Conservation (phyloP, 2,888 invertebrate species). For the Camptogramma bilineatum region DNA sequence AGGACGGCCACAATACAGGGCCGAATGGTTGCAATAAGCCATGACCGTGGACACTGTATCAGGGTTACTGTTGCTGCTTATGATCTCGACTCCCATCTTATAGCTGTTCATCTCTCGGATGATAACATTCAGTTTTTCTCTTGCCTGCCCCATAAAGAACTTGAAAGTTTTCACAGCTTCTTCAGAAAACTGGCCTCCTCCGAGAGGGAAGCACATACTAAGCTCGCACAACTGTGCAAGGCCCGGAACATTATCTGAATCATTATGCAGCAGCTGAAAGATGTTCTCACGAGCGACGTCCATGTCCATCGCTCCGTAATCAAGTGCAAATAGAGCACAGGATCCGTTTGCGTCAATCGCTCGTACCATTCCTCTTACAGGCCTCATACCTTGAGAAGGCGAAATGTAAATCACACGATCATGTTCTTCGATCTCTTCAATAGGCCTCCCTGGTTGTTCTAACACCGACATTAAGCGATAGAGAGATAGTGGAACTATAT, state of each 20-base stretch:
- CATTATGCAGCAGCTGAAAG: not conserved
- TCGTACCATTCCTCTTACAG: constrained; percentile 15
- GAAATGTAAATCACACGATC: constrained; percentile 12
- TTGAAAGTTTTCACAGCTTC: constrained; percentile 8
- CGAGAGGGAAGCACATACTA: constrained; percentile 16
- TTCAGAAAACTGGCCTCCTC: not conserved
- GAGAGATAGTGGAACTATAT: constrained; percentile 15
- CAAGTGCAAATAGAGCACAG: constrained; percentile 15
- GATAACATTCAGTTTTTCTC: constrained; percentile 10
- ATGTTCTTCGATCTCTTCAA: not conserved
- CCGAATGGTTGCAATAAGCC: not conserved
- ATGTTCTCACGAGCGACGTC: not conserved
- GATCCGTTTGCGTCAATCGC: not conserved
- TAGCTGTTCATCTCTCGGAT: constrained; percentile 5
- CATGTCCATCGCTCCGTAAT: constrained; percentile 21
- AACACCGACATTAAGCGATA: constrained; percentile 2
- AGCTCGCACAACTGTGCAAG: constrained; percentile 25
- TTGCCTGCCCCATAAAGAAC: constrained; percentile 18
- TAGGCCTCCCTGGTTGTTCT: constrained; percentile 15
- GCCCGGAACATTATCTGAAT: constrained; percentile 2
- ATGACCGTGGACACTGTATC: constrained; percentile 17
- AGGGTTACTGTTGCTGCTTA: constrained; percentile 20
- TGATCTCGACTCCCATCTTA: constrained; percentile 21
- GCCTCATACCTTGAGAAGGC: not conserved
- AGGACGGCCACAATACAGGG: constrained; percentile 22